Conservation (phyloP, 2,113 vertebrate genomes). For the Halichoeres trimaculatus region DNA sequence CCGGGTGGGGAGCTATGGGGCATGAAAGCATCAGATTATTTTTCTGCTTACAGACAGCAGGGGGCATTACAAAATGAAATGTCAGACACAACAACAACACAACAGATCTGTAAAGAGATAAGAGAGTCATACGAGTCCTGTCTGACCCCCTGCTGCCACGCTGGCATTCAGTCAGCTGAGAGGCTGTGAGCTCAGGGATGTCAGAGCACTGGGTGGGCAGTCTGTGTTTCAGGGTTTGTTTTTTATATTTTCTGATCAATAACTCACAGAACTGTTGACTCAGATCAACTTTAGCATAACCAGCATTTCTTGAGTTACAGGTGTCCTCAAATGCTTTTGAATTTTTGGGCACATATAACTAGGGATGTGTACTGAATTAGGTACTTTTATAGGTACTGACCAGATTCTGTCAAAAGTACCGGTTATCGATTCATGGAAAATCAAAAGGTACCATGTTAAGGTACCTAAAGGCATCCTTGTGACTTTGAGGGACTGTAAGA, state of each 20-base stretch:
- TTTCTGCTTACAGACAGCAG: constrained; percentile 20
- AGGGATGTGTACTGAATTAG: too few relatives aligned
- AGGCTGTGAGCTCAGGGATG: constrained; percentile 81
- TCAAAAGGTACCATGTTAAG: too few relatives aligned
- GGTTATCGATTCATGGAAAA: too few relatives aligned
- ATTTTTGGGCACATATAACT: too few relatives aligned
- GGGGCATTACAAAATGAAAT: not conserved
- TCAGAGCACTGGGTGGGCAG: constrained; percentile 15
- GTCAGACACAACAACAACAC: constrained; percentile 6
- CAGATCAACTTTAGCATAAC: too few relatives aligned
- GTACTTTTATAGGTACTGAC: too few relatives aligned
- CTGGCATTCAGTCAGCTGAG: constrained; percentile 81
- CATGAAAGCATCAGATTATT: constrained; percentile 16
- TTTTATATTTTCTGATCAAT: constrained; percentile 6
- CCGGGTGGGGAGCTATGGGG: constrained; percentile 46
- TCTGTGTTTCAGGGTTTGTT: too few relatives aligned
- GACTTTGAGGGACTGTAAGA: too few relatives aligned
- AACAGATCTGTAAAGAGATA: not conserved
- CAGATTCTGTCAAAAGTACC: too few relatives aligned
- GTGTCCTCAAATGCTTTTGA: too few relatives aligned
- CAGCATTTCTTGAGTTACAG: too few relatives aligned
- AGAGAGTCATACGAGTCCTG: constrained; percentile 7
- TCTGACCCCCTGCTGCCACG: constrained; percentile 42
- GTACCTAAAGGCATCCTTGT: too few relatives aligned
- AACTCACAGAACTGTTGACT: constrained; percentile 16